Percentiles rank a stretch among this genome's conserved stretches.
These are phyloP conservation scores for Montipora efflorescens DNA, from an alignment of 64 coral and sea anemone species.

Conservation along the genomic window DNA sequence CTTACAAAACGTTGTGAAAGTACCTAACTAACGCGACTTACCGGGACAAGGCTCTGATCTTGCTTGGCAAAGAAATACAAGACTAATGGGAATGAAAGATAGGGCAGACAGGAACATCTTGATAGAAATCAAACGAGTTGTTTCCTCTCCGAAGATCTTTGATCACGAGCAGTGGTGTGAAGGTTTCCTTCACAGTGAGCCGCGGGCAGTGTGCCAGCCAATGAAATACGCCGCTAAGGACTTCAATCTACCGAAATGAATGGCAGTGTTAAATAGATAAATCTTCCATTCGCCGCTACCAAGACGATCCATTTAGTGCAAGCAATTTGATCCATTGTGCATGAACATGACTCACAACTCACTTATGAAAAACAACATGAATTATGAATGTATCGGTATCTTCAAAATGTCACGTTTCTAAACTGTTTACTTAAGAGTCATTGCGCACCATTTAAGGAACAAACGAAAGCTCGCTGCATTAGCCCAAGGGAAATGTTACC, in stretches of 20 bases:
- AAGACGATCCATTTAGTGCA: background rate
- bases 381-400: conserved; percentile 64
- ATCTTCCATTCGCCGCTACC: background rate
- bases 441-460: background rate
- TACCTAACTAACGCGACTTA: background rate
- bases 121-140: background rate
- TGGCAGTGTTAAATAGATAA: background rate
- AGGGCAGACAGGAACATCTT: background rate
- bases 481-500: background rate
- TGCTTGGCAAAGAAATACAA: background rate
- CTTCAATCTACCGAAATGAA: conserved; percentile 35
- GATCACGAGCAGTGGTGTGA: background rate
- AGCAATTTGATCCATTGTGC: background rate
- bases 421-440: conserved; percentile 20
- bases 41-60: background rate
- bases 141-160: background rate
- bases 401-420: conserved; percentile 25
- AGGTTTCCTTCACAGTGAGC: background rate
- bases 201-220: background rate
- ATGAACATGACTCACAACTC: conserved; percentile 29
- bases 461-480: background rate
- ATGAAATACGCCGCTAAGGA: background rate
- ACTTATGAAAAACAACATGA: background rate
- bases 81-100: background rate
- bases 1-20: background rate